These are phyloP conservation scores for Andricus curvator DNA, from an alignment of 2,888 invertebrate species.

Conservation along the genomic window DNA sequence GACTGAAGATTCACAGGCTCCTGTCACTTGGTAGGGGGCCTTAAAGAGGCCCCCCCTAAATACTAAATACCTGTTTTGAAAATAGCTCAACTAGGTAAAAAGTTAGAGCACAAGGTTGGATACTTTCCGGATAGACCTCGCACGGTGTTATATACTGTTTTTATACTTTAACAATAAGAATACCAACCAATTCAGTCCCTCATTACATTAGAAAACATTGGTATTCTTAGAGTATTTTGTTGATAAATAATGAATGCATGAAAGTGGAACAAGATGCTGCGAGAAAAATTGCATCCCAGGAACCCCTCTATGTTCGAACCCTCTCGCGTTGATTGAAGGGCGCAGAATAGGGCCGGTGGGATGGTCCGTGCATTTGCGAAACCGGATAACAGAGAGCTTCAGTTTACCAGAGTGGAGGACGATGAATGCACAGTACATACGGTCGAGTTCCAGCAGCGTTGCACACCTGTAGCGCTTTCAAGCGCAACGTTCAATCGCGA, in stretches of 20 bases:
- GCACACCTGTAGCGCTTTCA: slow-evolving; percentile 35
- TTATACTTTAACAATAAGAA: neutral
- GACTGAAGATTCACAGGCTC: too few species aligned
- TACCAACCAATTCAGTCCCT: neutral
- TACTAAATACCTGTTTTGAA: too few species aligned
- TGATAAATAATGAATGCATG: slow-evolving; percentile 8
- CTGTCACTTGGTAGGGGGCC: too few species aligned
- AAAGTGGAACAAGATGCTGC: neutral
- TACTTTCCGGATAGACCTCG: too few species aligned
- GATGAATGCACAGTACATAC: neutral
- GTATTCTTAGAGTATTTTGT: neutral
- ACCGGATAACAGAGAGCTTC: slow-evolving; percentile 33
- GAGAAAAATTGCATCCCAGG: slow-evolving; percentile 11
- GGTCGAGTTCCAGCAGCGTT: neutral
- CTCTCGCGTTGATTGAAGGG: slow-evolving; percentile 30
- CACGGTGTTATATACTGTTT: neutral
- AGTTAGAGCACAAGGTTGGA: too few species aligned
- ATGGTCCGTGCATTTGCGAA: slow-evolving; percentile 30
- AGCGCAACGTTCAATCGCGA: slow-evolving; percentile 9
- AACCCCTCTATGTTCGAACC: neutral
- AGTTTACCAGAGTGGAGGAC: slow-evolving; percentile 32
- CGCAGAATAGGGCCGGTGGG: slow-evolving; percentile 13
- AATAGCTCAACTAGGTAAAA: too few species aligned
- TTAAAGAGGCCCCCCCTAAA: too few species aligned
- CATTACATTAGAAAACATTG: neutral